phyloP scores from a whole-genome alignment of 2,113 vertebrate species.

The Jacana jacana region DNA sequence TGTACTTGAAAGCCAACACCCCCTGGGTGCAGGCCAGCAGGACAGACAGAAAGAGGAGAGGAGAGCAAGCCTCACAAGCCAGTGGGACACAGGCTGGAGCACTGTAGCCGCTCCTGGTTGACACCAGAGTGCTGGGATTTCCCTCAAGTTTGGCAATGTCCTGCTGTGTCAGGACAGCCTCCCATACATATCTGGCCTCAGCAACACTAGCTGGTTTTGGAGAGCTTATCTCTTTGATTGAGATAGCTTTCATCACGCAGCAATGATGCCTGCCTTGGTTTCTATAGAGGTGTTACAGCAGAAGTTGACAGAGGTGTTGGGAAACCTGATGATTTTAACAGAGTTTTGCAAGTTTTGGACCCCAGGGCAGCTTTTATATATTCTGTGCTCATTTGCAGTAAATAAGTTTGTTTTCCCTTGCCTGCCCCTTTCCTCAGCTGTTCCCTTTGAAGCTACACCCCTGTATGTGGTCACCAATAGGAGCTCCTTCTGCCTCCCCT shows the following conservation, averaged over 20 bases:
- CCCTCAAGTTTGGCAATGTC: not conserved
- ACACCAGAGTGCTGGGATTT: not conserved
- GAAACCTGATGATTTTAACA: conserved; percentile 15
- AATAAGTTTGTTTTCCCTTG: not conserved
- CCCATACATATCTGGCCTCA: not conserved
- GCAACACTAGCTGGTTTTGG: not conserved
- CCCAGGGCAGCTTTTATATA: not conserved
- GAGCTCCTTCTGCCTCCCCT: not conserved
- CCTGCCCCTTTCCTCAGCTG: not conserved
- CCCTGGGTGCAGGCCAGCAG: accelerated
- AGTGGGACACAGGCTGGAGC: not conserved
- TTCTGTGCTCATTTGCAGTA: not conserved
- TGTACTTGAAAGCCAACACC: not conserved
- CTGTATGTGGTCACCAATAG: not conserved
- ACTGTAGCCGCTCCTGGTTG: accelerated
- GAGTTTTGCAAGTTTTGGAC: not conserved
- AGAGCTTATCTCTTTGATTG: not conserved
- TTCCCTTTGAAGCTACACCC: not conserved
- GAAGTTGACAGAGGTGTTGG: not conserved
- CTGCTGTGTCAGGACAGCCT: not conserved
- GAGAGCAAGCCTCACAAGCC: not conserved
- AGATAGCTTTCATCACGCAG: not conserved
- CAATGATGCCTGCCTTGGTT: not conserved
- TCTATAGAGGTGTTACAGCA: not conserved
- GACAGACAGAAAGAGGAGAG: not conserved